phyloP scores from a whole-genome alignment of 2,113 vertebrate genomes.

The Cromileptes altivelis region DNA sequence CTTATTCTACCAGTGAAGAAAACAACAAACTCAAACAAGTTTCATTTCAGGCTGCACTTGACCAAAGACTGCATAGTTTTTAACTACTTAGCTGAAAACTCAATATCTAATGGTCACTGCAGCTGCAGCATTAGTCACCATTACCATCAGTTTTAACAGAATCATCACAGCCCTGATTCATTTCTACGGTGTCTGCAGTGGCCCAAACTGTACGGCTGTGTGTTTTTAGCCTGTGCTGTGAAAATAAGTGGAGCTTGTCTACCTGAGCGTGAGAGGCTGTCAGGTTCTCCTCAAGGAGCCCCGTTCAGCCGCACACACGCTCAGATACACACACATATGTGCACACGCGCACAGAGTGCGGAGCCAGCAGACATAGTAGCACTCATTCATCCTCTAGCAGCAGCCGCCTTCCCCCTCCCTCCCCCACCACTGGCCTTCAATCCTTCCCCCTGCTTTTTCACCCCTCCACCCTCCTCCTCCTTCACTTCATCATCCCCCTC shows the following conservation, averaged over 20 bases:
- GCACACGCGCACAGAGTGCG: constrained; percentile 16
- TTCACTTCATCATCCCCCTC: constrained; percentile 38
- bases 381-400: constrained; percentile 78
- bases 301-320: constrained; percentile 46
- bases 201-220: constrained; percentile 45
- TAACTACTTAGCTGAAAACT: not conserved
- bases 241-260: constrained; percentile 72
- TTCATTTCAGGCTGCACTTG: not conserved
- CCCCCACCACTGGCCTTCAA: constrained; percentile 59
- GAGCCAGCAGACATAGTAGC: constrained; percentile 78
- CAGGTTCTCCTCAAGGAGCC: constrained; percentile 66
- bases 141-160: not conserved
- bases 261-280: constrained; percentile 74
- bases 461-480: constrained; percentile 43
- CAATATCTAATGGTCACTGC: not conserved
- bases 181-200: constrained; percentile 48
- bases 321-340: constrained; percentile 27
- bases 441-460: constrained; percentile 64
- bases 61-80: not conserved
- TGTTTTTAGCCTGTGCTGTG: constrained; percentile 43
- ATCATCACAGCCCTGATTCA: not conserved
- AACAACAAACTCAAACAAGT: not conserved
- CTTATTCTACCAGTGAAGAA: too few relatives aligned
- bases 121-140: not conserved
- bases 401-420: constrained; percentile 32